Evolutionary conservation across 2,888 invertebrate species (phyloP).

Genomic region (Harpalus rubripes): DNA sequence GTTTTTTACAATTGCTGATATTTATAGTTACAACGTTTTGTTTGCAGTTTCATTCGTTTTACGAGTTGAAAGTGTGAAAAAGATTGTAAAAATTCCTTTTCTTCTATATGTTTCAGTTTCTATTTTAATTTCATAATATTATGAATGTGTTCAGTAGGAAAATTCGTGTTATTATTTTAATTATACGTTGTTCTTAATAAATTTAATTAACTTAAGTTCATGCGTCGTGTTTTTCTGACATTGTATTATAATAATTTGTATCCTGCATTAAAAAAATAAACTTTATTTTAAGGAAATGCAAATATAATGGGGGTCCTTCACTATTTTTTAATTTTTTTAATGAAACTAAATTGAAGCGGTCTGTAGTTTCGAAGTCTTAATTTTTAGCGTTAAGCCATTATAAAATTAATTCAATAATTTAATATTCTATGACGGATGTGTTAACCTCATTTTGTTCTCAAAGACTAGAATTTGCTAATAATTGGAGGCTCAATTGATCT

Average conservation of each 20-base stretch:
- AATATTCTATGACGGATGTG: too few relatives aligned
- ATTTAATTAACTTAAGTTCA: constrained; percentile 30
- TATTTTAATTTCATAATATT: neutral
- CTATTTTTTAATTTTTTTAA: too few relatives aligned
- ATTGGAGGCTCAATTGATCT: too few relatives aligned
- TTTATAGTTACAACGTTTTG: constrained; percentile 9
- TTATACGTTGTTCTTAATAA: constrained; percentile 37
- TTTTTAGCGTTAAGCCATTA: too few relatives aligned
- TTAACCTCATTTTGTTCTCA: too few relatives aligned
- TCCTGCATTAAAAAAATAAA: constrained; percentile 2
- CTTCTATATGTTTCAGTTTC: neutral
- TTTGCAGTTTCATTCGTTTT: constrained; percentile 5
- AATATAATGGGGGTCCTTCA: too few relatives aligned
- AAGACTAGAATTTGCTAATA: too few relatives aligned
- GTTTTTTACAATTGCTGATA: constrained; percentile 9
- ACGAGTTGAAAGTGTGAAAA: constrained; percentile 24
- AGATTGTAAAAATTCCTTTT: constrained; percentile 6
- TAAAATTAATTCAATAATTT: too few relatives aligned
- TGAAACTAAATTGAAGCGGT: too few relatives aligned
- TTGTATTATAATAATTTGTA: constrained; percentile 25
- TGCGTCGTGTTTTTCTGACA: constrained; percentile 21
- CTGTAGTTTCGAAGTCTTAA: too few relatives aligned
- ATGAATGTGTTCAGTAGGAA: constrained; percentile 17
- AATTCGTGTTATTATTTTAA: constrained; percentile 27
- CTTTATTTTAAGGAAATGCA: neutral